These are phyloP conservation scores for Hoplodrina ambigua DNA, from an alignment of 2,888 invertebrate species.

Conservation along the genomic window DNA sequence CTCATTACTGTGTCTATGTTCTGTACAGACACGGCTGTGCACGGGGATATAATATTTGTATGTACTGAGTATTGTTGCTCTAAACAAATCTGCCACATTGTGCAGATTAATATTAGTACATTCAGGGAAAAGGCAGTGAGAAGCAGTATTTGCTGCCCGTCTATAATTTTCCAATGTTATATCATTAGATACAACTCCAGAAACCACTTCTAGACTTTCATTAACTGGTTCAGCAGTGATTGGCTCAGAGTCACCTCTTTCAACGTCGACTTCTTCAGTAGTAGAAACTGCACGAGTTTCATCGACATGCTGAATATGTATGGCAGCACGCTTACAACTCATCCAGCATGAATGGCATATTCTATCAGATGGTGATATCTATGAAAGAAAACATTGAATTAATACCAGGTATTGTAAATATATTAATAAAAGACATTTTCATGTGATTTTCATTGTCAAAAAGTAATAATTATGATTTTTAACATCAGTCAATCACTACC, in stretches of 20 bases:
- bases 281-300: neutral
- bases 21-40: conserved; percentile 19
- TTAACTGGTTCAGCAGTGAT: neutral
- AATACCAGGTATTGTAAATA: neutral
- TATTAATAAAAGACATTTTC: neutral
- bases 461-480: conserved; percentile 8
- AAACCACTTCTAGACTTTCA: conserved; percentile 13
- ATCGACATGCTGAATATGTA: neutral
- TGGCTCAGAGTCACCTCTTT: conserved; percentile 26
- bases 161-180: conserved; percentile 13
- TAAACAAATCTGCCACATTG: conserved; percentile 5
- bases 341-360: conserved; percentile 20
- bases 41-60: conserved; percentile 23
- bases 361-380: conserved; percentile 2
- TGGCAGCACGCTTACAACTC: conserved; percentile 20
- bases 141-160: conserved; percentile 25
- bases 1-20: conserved; percentile 8
- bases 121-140: conserved; percentile 12
- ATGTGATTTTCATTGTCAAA: conserved; percentile 3
- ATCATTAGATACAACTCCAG: neutral
- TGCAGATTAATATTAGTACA: conserved; percentile 14
- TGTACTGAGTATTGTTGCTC: conserved; percentile 12
- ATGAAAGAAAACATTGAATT: conserved; percentile 14
- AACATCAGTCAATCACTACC: conserved; percentile 9
- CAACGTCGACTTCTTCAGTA: conserved; percentile 10